A percentile compares a stretch with the other conserved stretches of the same genome.
These are phyloP conservation scores for Archocentrus centrarchus DNA, from an alignment of 2,113 vertebrate species.

Conservation along the genomic window DNA sequence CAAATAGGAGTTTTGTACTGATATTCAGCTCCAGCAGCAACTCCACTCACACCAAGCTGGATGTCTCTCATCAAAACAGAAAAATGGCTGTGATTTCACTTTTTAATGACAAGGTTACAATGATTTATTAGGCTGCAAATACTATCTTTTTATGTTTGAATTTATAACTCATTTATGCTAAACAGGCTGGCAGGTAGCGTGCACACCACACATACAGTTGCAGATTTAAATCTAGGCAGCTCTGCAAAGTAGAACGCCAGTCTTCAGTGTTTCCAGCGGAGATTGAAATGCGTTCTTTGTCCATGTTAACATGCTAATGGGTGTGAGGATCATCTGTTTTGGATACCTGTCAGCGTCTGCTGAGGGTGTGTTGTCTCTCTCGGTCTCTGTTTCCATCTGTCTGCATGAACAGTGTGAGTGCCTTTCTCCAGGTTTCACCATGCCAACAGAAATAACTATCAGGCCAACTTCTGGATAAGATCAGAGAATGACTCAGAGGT, in stretches of 20 bases:
- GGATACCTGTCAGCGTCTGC: constrained; percentile 16
- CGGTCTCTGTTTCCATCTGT: constrained; percentile 8
- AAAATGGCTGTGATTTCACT: background rate
- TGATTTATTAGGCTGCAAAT: background rate
- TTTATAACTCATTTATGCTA: constrained; percentile 5
- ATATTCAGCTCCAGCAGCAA: background rate
- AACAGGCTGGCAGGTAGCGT: background rate
- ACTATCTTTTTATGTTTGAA: background rate
- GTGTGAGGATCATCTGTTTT: constrained; percentile 8
- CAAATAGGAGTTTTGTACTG: background rate
- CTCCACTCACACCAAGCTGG: constrained; percentile 4
- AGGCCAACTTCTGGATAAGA: constrained; percentile 68
- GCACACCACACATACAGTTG: background rate
- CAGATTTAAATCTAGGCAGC: background rate
- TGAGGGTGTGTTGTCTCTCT: background rate
- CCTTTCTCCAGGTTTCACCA: constrained; percentile 27
- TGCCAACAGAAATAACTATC: constrained; percentile 65
- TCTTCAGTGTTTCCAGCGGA: constrained; percentile 4
- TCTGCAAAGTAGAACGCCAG: constrained; percentile 2
- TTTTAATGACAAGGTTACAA: constrained; percentile 6
- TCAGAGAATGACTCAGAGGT: constrained; percentile 69
- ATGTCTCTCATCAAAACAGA: constrained; percentile 2
- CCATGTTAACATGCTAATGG: background rate
- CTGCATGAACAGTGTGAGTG: constrained; percentile 18
- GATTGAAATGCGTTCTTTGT: background rate